Conservation (phyloP, 1,140 invertebrate genomes). For the Hycleus cichorii region DNA sequence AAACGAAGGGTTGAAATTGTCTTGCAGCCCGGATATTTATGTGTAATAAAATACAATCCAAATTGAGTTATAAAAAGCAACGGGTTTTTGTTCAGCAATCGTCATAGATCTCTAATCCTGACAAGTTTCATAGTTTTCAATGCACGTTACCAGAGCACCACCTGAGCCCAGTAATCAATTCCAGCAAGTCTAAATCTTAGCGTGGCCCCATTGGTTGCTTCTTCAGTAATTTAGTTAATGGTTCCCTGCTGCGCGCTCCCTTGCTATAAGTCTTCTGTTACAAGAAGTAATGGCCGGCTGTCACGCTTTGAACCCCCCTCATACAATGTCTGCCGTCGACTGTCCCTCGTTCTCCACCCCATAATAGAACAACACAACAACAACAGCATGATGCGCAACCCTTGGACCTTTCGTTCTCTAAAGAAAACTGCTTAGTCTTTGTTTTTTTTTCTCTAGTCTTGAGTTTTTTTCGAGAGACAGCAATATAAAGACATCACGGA, state of each 20-base stretch:
- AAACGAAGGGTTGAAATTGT: neutral
- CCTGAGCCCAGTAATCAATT: conserved; percentile 38
- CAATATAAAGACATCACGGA: conserved; percentile 14
- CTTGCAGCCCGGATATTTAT: neutral
- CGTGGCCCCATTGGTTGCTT: conserved; percentile 37
- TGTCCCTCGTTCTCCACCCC: neutral
- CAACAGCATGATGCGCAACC: neutral
- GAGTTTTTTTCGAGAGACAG: neutral
- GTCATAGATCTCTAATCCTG: conserved; percentile 15
- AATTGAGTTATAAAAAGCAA: conserved; percentile 16
- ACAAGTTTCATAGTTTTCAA: conserved; percentile 26
- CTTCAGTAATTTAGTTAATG: conserved; percentile 42
- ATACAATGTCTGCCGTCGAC: conserved; percentile 11
- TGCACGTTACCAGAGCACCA: conserved; percentile 26
- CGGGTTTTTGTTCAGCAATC: conserved; percentile 4
- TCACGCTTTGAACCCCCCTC: conserved; percentile 35
- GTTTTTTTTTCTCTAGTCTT: conserved; percentile 1
- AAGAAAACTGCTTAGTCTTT: conserved; percentile 6
- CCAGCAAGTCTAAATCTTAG: conserved; percentile 32
- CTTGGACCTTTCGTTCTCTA: neutral
- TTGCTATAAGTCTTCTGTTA: conserved; percentile 39
- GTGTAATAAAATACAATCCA: conserved; percentile 10
- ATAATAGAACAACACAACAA: neutral
- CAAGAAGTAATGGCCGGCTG: conserved; percentile 42
- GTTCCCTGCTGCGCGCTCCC: conserved; percentile 37